Evolutionary conservation across 30 jellyfish, hydroid and myxozoan genomes (phyloP), one percentile per base, ranked within the genome.

Genomic region (Hydractinia echinata): DNA sequence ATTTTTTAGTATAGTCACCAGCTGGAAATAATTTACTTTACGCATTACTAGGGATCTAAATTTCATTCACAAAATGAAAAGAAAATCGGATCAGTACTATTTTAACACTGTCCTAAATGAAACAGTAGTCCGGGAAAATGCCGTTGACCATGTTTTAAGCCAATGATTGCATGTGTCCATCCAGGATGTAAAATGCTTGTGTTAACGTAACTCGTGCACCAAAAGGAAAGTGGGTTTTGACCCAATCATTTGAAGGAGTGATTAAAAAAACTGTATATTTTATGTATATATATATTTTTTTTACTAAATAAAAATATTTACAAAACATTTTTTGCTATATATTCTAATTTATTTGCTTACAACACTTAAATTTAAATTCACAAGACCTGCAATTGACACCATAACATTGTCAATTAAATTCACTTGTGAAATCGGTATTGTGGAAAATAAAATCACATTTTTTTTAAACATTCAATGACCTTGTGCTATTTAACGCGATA

Each of bases 341-440:
- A 30, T 30, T 30, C 44, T 30, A 30, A 30, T 66, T 66, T 72
- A 19, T 72, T 72, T 19, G 44, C 19, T 13, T 4, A 86, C 91
- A 5, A 79, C 78, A 51, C 87, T 80, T 66, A 80, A 72, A 67
- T 81, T 86, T 10, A 86, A 16, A 81, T 86, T 86, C 0, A 80
- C 73, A 21, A 76, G 53, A 6, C 88, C 92, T 58, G 83, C 77
- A 14, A 87, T 76, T 20, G 78, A 10, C 8, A 53, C 73, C 87
- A 81, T 81, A 5, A 87, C 61, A 62, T 76, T 56, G 72, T 86
- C 95, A 49, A 86, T 69, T 51, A 86, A 64, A 69, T 86, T 73
- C 8, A 86, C 95, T 81, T 79, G 95, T 19, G 89, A 19, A 14
- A 77, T 56, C n/a, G 95, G 95, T 51, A 58, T 74, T 10, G 51